Conservation (phyloP, 2,113 vertebrate genomes). For the Myotis brandtii region DNA sequence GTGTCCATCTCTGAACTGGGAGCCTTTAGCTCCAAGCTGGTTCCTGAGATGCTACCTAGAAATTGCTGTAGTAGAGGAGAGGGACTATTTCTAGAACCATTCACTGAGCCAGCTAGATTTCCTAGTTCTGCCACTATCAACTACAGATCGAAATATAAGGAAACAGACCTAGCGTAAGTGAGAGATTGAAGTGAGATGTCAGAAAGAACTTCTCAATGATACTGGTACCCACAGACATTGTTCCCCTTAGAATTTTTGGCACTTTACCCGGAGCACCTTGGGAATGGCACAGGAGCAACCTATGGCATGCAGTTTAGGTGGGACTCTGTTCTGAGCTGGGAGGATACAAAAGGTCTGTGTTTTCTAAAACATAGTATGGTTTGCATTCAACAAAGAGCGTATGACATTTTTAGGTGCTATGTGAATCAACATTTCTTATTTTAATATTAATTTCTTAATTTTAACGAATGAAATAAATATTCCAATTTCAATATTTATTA, state of each 20-base stretch:
- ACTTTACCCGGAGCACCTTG: neutral
- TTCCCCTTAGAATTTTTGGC: neutral
- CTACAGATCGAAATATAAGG: neutral
- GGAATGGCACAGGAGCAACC: neutral
- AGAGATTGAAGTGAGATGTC: neutral
- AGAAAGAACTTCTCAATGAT: neutral
- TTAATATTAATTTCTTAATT: slow-evolving; percentile 15
- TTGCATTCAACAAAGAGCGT: neutral
- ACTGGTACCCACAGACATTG: neutral
- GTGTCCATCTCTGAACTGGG: neutral
- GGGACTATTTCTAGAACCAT: neutral
- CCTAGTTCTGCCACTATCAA: neutral
- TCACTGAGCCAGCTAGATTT: neutral
- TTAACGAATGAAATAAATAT: neutral
- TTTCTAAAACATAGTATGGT: neutral
- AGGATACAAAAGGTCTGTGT: neutral
- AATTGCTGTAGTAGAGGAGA: neutral
- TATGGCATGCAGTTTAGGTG: neutral
- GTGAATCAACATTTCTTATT: neutral
- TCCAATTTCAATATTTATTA: neutral
- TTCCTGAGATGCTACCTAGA: neutral
- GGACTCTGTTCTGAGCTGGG: neutral
- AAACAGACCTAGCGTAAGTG: neutral
- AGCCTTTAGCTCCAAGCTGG: neutral
- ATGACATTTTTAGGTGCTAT: neutral